Evolutionary conservation across 2,113 vertebrate genomes (phyloP), one percentile per base, ranked within the genome.

Genomic region (Euleptes europaea): DNA sequence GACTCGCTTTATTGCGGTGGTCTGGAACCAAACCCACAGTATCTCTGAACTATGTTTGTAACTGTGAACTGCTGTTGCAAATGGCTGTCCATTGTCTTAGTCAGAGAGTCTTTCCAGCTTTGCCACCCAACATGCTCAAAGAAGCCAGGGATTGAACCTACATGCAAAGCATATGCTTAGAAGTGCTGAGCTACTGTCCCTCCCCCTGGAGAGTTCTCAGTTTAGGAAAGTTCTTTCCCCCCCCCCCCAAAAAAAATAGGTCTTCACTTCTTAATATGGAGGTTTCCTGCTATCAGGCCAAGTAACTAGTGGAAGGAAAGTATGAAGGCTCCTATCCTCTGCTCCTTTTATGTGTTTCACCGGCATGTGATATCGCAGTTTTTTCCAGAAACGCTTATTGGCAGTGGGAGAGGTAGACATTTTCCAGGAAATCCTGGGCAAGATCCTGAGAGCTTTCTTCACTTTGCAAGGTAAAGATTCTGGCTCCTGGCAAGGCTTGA

Each of bases 351-450:
- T 60, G 71, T 57, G 90, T 84, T 94, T 96, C 57, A 94, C 23
- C 31, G 98, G 97, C 97, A 99, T 96, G 17, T 95, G 91, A 84
- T 97, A 97, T 60, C 31, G 92, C 42, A 99, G 84, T 28, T 93
- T 93, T 51, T 88, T 97, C 98, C 97, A 99, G 93, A 98, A 99
- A 2, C 92, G 92, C 44, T 94, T 94, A 76, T 89, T 87, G 10
- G 93, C 73, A 80, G 76, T 83, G 12, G 69, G 40, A 31, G 96
- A 93, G 72, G 90, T 63, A 3, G 90, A 94, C 40, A 94, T 81
- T 80, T 88, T 96, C 97, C 97, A 98, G 0, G 94, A 80, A 87
- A 98, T 0, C 0, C 92, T 63, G 10, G 98, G 98, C 8, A 99
- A 94, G 81, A 98, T 96, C 67, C 93, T 93, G 78, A 99, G 92